Base-by-base conservation (phyloP, 2,797 vertebrate genomes). In the Scolopax rusticola region DNA sequence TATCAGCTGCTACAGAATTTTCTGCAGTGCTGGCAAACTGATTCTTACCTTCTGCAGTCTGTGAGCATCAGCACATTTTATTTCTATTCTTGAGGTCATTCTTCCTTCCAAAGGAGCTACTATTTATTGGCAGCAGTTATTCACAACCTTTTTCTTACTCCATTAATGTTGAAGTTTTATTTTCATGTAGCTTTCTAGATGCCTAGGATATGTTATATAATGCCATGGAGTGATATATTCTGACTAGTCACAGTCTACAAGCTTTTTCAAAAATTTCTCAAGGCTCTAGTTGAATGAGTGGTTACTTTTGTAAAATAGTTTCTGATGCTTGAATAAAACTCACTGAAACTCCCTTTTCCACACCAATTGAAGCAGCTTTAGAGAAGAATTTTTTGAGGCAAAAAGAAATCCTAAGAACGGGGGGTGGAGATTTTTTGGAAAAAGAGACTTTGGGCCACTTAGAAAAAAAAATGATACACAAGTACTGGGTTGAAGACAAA, bases 41-140 rank as follows among this genome's bases (percentile, higher is more conserved):
- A 63, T 87, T 83, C 75, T 93, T 92, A 93, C 69, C 61, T 92
- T 94, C 71, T 59, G 12, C 10, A 4, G 32, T 74, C 60, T 78
- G 38, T 89, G 64, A 89, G 25, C 43, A 89, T 87, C 84, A 96
- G 86, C 60, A 96, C 30, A 84, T 83, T 95, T 90, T 78, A 53
- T 80, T 91, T 93, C 84, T 92, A 11, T 80, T 63, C 90, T 81
- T 92, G 48, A 78, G 43, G 65, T 81, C 73, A 71, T 87, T 64
- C 64, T 80, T 87, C 54, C 50, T 81, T 95, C 41, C 73, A 81
- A 59, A 88, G 20, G 65, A 88, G 12, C 24, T 87, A 41, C 16
- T 84, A 15, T 89, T 93, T 94, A 80, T 60, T 82, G 20, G 53
- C 41, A 93, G 48, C 16, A 82, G 21, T 89, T 94, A 79, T 59